Base-by-base conservation (phyloP, 2,113 vertebrate species). In the Cyprinodon variegatus region DNA sequence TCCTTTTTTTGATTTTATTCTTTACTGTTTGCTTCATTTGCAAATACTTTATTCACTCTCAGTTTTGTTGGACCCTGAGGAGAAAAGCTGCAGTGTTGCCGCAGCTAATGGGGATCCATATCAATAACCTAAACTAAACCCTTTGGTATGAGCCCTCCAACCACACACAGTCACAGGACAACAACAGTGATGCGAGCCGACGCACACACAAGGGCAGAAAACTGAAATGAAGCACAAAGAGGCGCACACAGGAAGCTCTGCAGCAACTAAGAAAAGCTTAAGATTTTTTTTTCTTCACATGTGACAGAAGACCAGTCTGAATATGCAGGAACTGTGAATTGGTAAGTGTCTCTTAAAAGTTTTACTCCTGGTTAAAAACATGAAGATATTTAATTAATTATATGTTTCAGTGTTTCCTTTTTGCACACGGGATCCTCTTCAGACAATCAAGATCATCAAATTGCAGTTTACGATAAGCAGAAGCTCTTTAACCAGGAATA, bases 101-200 rank as follows among this genome's bases (percentile, higher is more conserved):
- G 1, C 29, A 29, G 29, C 29, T 29, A 29, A 29, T 29, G 29
- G 29, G 29, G 29, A 29, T 29, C 29, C 29, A 36, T n/a, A 20
- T 69, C 20, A 29, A 29, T 29, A 29, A 29, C 29, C 29, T 29
- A 29, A 29, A 29, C 29, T 29, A 29, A 3, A 20, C 40, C 17
- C n/a, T 66, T 8, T 71, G 65, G 68, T 70, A 82, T 64, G n/a
- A 11, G 40, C 22, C 61, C 2, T 70, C 65, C 22, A 78, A 89
- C 77, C 82, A 68, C 74, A 84, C 12, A 11, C 12, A 57, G 85
- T 85, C 86, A 87, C 70, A 81, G 64, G 78, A 83, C 65, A 40
- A 62, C 22, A 83, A 57, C 53, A 50, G 70, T 40, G 9, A n/a
- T 22, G 11, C 63, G 37, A 71, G 67, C 63, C 22, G 1, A 70